Percentiles rank a stretch among this genome's conserved stretches.
Conservation (phyloP, 37 sponge, comb jelly and placozoan genomes). For the Aphrocallistes beatrix region DNA sequence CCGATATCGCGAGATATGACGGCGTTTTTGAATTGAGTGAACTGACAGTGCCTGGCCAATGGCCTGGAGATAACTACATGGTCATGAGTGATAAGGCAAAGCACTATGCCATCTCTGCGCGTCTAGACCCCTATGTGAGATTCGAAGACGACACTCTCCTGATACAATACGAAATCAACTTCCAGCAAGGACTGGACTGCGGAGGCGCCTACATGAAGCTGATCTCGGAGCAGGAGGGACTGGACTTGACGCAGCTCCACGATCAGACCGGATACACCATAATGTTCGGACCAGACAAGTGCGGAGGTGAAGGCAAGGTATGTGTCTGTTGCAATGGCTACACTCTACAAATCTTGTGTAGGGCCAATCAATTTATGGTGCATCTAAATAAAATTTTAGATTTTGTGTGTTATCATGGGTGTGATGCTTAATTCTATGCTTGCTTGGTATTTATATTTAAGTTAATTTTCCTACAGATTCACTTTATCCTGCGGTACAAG, state of each 20-base stretch:
- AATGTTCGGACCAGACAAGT: constrained; percentile 99
- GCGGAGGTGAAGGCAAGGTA: constrained; percentile 74
- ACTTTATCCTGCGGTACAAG: constrained; percentile 84
- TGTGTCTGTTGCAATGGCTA: constrained; percentile 19
- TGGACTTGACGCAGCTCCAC: constrained; percentile 47
- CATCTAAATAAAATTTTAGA: too few species aligned
- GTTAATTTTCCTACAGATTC: constrained; percentile 39
- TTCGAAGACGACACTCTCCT: constrained; percentile 50
- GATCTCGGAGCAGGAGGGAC: constrained; percentile 32
- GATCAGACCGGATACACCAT: constrained; percentile 92
- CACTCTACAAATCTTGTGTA: too few species aligned
- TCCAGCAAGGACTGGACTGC: constrained; percentile 73
- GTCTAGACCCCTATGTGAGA: constrained; percentile 53
- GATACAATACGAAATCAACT: constrained; percentile 90
- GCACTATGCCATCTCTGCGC: constrained; percentile 79
- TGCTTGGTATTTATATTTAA: too few species aligned
- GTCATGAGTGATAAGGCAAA: constrained; percentile 66
- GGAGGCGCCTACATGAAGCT: constrained; percentile 96
- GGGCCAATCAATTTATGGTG: too few species aligned
- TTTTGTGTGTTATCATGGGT: too few species aligned
- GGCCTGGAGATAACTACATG: constrained; percentile 52
- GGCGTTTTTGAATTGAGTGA: constrained; percentile 40
- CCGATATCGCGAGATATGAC: constrained; percentile 72
- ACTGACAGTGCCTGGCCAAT: constrained; percentile 25
- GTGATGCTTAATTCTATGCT: too few species aligned